Base-by-base conservation (phyloP, 2,888 invertebrate species). In the Torymus texanus region DNA sequence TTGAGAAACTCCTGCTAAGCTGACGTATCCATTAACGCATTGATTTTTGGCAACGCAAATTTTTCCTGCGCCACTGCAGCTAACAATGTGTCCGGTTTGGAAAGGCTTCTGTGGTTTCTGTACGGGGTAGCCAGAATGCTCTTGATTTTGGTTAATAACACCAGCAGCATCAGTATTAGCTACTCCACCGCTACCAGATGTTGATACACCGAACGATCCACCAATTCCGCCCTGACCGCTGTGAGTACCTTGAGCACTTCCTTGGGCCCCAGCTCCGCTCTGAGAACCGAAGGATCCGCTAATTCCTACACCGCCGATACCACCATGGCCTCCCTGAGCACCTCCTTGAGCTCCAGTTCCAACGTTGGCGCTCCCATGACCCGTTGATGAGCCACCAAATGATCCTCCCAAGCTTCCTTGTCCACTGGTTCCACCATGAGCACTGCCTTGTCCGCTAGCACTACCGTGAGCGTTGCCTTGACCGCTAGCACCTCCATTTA, bases 11-110 rank as follows among this genome's bases (percentile, higher is more conserved):
- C 90, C 91, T 56, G 91, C 91, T 12, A 91, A 92, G 78, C 92
- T 91, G 4, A 78, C 92, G 65, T 83, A 85, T 24, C 94, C 94
- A 81, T 94, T 92, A 81, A 91, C 88, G 86, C 95, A 95, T 83
- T 92, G 91, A 0, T 92, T 88, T 81, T 92, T 93, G 0, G 91
- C 89, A 0, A 94, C 94, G 87, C 95, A 95, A 62, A 93, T 91
- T 86, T 92, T 92, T 10, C 93, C 93, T 70, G 91, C 90, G 0
- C 93, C 94, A 81, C 90, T 90, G 85, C 94, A 94, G 14, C 92
- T 91, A 84, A 92, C 90, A 84, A 91, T 92, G 50, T 92, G 83
- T 2, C 76, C 81, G n/a, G 73, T 70, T 73, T 63, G 50, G 16
- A 76, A 79, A 16, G 75, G 73, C 56, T 14, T 67, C 41, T 61